Percentiles rank a stretch among this genome's conserved stretches.
These are phyloP conservation scores for Addax nasomaculatus DNA, from an alignment of 2,113 vertebrate species.

Conservation along the genomic window DNA sequence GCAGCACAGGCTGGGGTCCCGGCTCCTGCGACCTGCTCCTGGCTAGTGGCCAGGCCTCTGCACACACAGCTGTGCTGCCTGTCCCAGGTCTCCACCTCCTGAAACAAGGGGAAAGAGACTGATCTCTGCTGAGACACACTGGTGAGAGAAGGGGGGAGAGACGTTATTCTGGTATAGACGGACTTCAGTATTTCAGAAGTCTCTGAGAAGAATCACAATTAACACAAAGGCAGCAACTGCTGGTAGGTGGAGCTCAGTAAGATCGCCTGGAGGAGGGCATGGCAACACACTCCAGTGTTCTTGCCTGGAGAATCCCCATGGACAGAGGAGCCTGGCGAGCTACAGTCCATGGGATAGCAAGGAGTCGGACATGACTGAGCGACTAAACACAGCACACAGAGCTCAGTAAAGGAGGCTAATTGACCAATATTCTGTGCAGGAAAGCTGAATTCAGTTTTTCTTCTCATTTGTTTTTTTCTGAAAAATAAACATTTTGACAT, in stretches of 20 bases:
- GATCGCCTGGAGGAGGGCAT: neutral
- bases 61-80: neutral
- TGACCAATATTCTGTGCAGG: neutral
- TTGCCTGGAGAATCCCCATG: neutral
- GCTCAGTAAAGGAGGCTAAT: neutral
- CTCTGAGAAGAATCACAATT: neutral
- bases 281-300: neutral
- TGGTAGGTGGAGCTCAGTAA: neutral
- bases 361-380: neutral
- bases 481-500: neutral
- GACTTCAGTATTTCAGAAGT: neutral
- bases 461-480: neutral
- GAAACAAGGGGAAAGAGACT: neutral
- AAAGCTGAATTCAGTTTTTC: neutral
- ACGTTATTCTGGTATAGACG: neutral
- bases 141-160: neutral
- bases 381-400: neutral
- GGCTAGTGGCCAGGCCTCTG: neutral
- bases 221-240: neutral
- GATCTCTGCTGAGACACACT: neutral
- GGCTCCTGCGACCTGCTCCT: neutral
- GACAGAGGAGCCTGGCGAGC: neutral
- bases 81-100: neutral
- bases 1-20: no score
- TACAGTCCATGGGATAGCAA: neutral